Evolutionary conservation across 2,797 vertebrate genomes (phyloP).

Genomic region (Coregonus suidteri): DNA sequence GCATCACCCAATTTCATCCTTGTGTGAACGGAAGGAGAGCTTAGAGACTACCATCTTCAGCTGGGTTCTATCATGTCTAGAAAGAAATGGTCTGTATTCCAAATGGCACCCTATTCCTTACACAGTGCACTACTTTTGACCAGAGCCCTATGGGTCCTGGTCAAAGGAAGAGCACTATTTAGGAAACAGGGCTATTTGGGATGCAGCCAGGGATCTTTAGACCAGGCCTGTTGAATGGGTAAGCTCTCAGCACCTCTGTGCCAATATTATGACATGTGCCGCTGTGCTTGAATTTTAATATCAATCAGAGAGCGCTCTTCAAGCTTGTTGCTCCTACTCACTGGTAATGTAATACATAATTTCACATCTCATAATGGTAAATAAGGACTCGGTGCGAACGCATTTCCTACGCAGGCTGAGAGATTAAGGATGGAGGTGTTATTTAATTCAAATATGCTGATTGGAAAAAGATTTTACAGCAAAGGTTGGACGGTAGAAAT

Average conservation of each 20-base stretch:
- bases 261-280: not conserved
- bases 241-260: not conserved
- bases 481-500: not conserved
- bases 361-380: constrained; percentile 24
- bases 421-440: not conserved
- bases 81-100: not conserved
- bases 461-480: not conserved
- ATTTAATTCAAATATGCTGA: not conserved
- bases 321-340: not conserved
- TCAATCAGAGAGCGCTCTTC: not conserved
- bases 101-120: not conserved
- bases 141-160: not conserved
- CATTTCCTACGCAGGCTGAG: constrained; percentile 10
- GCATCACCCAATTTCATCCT: not conserved
- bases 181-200: not conserved
- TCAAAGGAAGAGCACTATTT: not conserved
- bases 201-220: not conserved
- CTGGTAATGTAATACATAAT: constrained; percentile 17
- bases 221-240: not conserved
- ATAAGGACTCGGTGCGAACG: constrained; percentile 2
- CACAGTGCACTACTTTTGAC: not conserved
- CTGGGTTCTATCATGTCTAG: not conserved
- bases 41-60: not conserved
- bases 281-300: constrained; percentile 3
- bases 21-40: not conserved